Evolutionary conservation across 2,113 vertebrate genomes (phyloP).

Genomic region (Ginglymostoma cirratum): DNA sequence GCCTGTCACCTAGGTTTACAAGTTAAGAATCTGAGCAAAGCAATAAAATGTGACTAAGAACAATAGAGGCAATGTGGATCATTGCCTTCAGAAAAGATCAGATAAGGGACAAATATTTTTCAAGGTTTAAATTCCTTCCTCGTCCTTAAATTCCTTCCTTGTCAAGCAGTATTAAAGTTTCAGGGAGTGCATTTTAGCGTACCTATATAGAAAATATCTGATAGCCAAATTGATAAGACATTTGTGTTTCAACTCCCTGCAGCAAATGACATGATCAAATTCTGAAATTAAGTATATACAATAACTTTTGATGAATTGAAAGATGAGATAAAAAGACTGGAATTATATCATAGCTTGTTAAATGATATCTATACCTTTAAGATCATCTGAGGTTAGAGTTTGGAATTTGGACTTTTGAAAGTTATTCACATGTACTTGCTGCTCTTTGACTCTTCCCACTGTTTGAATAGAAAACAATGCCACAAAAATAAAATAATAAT

Average conservation of each 20-base stretch:
- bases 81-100: too few relatives aligned
- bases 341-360: not conserved
- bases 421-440: too few relatives aligned
- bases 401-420: not conserved
- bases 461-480: not conserved
- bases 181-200: not conserved
- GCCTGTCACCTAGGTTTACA: not conserved
- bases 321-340: not conserved
- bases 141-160: too few relatives aligned
- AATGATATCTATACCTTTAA: not conserved
- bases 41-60: too few relatives aligned
- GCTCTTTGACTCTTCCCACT: not conserved
- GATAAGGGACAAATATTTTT: too few relatives aligned
- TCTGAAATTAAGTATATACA: too few relatives aligned
- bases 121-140: too few relatives aligned
- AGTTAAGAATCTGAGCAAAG: too few relatives aligned
- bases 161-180: not conserved
- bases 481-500: not conserved
- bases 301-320: too few relatives aligned
- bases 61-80: too few relatives aligned
- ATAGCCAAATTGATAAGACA: not conserved
- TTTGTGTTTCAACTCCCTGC: not conserved
- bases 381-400: not conserved
- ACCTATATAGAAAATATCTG: not conserved
- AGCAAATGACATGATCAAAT: too few relatives aligned